Evolutionary conservation across 2,113 vertebrate genomes (phyloP).

Genomic region (Microcebus griseorufus): DNA sequence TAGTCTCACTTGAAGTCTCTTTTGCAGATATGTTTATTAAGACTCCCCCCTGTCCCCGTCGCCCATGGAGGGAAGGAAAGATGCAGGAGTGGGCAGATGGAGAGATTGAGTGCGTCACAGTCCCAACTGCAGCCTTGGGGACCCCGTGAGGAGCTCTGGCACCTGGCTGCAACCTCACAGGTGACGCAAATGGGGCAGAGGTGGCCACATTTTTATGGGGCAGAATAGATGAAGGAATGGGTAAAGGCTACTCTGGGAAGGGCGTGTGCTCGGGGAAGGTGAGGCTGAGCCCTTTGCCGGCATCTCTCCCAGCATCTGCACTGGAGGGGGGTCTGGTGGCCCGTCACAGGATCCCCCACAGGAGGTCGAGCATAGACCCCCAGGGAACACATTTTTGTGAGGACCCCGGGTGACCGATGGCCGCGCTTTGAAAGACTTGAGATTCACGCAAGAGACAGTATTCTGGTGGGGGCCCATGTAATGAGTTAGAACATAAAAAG

Average conservation of each 20-base stretch:
- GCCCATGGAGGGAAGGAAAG: neutral
- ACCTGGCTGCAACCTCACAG: neutral
- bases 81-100: neutral
- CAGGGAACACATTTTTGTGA: neutral
- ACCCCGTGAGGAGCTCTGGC: too few relatives aligned
- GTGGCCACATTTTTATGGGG: neutral
- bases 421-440: neutral
- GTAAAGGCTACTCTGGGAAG: neutral
- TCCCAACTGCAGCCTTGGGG: neutral
- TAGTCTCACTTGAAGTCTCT: neutral
- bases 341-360: neutral
- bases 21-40: neutral
- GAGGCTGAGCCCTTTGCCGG: neutral
- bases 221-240: neutral
- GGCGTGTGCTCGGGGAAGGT: neutral
- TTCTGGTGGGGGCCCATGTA: neutral
- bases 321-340: neutral
- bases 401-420: neutral
- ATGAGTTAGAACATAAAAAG: neutral
- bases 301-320: neutral
- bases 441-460: neutral
- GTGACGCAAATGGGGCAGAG: neutral
- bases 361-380: neutral
- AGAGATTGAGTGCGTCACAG: neutral
- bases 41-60: neutral